These are phyloP conservation scores for Ooceraea biroi DNA, from an alignment of 1,140 invertebrate genomes.

Conservation along the genomic window DNA sequence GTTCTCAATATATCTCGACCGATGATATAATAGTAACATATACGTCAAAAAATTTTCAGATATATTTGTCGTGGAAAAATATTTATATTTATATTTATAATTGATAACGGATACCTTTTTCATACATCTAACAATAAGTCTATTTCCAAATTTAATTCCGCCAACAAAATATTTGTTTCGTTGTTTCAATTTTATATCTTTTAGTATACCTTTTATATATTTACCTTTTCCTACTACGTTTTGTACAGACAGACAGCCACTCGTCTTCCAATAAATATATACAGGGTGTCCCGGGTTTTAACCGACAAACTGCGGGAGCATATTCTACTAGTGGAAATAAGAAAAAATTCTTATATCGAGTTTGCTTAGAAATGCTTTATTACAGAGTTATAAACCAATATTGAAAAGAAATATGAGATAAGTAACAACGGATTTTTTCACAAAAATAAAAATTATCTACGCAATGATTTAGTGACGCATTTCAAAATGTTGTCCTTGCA, in stretches of 20 bases:
- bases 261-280: constrained; percentile 46
- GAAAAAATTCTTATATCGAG: too few relatives aligned
- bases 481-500: too few relatives aligned
- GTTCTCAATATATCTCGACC: not conserved
- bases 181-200: constrained; percentile 7
- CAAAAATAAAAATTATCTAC: too few relatives aligned
- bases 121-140: not conserved
- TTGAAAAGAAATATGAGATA: too few relatives aligned
- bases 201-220: not conserved
- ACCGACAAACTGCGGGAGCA: too few relatives aligned
- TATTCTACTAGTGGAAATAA: too few relatives aligned
- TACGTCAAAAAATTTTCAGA: not conserved
- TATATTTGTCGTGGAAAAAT: not conserved
- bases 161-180: constrained; percentile 25
- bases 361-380: too few relatives aligned
- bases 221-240: not conserved
- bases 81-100: too few relatives aligned
- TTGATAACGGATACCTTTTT: not conserved
- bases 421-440: too few relatives aligned
- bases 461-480: too few relatives aligned
- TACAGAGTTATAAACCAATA: too few relatives aligned
- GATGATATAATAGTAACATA: not conserved
- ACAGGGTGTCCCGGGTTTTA: too few relatives aligned
- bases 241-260: not conserved
- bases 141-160: constrained; percentile 28